A percentile compares a stretch with the other conserved stretches of the same genome.
These are phyloP conservation scores for Pseudopipra pipra DNA, from an alignment of 2,113 vertebrate species.

Conservation along the genomic window DNA sequence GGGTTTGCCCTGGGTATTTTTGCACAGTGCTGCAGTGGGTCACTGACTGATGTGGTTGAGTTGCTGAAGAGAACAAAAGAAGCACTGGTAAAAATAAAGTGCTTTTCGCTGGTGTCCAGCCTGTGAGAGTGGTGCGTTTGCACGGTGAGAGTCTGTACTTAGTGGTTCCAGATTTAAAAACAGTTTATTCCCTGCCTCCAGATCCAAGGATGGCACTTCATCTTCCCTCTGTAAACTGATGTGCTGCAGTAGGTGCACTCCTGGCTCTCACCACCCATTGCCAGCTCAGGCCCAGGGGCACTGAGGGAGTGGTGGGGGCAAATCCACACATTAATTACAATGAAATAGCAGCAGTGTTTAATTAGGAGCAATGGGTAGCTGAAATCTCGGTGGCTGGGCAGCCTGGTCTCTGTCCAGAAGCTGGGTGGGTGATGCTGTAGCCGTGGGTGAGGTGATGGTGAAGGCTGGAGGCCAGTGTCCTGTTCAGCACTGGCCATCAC, in stretches of 20 bases:
- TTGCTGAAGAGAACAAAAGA: background rate
- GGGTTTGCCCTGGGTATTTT: background rate
- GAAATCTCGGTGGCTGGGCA: background rate
- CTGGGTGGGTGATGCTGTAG: background rate
- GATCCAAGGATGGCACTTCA: background rate
- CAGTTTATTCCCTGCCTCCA: background rate
- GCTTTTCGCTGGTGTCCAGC: background rate
- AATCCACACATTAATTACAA: accelerated
- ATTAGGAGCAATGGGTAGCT: background rate
- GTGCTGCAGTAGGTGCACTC: background rate
- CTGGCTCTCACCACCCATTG: background rate
- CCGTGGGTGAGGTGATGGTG: background rate
- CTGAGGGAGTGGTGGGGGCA: background rate
- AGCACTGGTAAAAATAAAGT: background rate
- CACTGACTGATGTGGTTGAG: background rate
- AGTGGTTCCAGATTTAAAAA: background rate
- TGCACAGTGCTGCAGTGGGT: background rate
- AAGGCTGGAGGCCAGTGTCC: background rate
- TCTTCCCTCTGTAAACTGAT: background rate
- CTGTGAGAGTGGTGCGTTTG: accelerated
- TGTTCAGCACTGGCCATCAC: background rate
- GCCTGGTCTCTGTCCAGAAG: background rate
- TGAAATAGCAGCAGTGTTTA: background rate
- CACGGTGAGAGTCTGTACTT: background rate
- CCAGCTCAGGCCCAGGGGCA: background rate